Conservation (phyloP, 2,797 vertebrate species). For the Hemitrygon akajei region DNA sequence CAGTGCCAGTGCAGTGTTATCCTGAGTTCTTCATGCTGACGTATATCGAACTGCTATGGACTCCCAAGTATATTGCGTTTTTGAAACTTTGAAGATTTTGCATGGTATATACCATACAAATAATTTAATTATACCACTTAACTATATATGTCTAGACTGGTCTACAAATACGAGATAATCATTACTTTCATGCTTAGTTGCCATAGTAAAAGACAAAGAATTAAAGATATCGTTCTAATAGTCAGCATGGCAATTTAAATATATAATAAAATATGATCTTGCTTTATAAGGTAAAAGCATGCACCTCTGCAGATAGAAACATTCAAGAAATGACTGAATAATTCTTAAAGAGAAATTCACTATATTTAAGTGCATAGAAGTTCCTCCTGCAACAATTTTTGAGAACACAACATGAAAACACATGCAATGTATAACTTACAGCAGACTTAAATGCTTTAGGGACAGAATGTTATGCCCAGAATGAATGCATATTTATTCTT, state of each 20-base stretch:
- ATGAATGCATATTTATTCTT: conserved; percentile 38
- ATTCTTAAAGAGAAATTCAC: conserved; percentile 4
- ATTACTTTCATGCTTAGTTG: not conserved
- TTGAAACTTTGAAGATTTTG: not conserved
- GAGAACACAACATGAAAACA: conserved; percentile 4
- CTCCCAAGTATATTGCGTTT: not conserved
- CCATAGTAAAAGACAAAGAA: not conserved
- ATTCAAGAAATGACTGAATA: not conserved
- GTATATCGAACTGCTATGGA: not conserved
- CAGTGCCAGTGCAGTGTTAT: not conserved
- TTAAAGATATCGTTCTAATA: not conserved
- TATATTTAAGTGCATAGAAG: not conserved
- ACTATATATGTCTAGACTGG: not conserved
- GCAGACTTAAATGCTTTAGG: conserved; percentile 32
- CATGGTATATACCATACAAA: not conserved
- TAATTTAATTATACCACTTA: not conserved
- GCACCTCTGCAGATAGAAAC: not conserved
- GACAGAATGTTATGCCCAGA: conserved; percentile 37
- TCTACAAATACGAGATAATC: not conserved
- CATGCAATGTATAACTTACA: conserved; percentile 24
- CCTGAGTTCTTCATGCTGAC: not conserved
- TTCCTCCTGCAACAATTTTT: not conserved
- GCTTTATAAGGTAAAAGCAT: conserved; percentile 8
- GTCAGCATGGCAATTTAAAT: not conserved
- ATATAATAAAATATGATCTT: not conserved